Conservation (phyloP, 2,888 invertebrate genomes). For the Pandemis heparana region DNA sequence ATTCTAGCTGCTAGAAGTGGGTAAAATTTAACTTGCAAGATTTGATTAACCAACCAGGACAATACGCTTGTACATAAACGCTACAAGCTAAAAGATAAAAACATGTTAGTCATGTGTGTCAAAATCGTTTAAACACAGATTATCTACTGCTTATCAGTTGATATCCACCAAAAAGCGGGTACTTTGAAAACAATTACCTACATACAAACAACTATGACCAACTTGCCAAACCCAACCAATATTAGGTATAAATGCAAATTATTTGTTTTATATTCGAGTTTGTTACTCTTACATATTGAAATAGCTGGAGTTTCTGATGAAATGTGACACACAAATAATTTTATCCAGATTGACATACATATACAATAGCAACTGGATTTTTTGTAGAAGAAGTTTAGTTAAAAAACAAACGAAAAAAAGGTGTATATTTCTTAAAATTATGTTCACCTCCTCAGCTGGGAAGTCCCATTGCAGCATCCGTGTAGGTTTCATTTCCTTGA, state of each 20-base stretch:
- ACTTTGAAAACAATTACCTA: background rate
- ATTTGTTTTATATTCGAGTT: too few species aligned
- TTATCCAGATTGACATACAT: too few species aligned
- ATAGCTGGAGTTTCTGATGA: too few species aligned
- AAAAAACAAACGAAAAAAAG: too few species aligned
- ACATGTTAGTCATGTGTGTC: background rate
- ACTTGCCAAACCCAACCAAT: background rate
- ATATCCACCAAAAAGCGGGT: background rate
- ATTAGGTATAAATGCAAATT: too few species aligned
- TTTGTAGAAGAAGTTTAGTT: too few species aligned
- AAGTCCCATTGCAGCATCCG: constrained; percentile 73
- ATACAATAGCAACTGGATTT: too few species aligned
- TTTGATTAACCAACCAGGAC: background rate
- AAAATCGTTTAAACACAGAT: background rate
- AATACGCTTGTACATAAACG: background rate
- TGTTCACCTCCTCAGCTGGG: constrained; percentile 69
- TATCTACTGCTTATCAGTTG: background rate
- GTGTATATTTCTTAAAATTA: background rate
- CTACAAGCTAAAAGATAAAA: constrained; percentile 3
- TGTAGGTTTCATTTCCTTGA: constrained; percentile 92
- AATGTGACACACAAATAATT: too few species aligned
- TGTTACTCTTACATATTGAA: too few species aligned
- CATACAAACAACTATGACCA: background rate
- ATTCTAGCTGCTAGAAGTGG: too few species aligned
- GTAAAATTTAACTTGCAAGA: background rate